Evolutionary conservation across 2,113 vertebrate genomes (phyloP), one percentile per base, ranked within the genome.

Genomic region (Amazona vittata): DNA sequence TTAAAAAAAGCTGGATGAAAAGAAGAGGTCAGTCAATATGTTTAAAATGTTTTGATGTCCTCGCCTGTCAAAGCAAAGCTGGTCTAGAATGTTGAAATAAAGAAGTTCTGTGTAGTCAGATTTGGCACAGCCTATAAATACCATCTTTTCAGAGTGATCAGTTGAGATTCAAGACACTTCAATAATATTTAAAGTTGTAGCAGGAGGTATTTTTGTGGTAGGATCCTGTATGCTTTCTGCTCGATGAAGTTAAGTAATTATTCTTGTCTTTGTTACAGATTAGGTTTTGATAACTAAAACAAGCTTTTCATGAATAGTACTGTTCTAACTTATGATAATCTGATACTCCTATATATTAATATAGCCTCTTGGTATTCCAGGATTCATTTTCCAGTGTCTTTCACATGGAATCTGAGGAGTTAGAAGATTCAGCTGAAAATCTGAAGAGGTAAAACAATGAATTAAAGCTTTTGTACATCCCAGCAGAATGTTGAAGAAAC

Each of bases 351-450:
- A 19, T 46, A 15, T 55, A 65, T 93, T 93, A 53, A 91, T 89
- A 62, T 81, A 88, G 44, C 35, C 29, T 96, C 20, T 43, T 8
- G 83, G 11, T 94, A n/a, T 98, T 98, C 52, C 97, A 99, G 99
- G 99, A 99, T 96, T 99, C 99, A 43, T 99, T 99, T 98, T 99
- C 99, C 93, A 99, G 99, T 62, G 99, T 99, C 84, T 99, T 99
- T 97, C 99, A 99, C 96, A 99, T 99, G 99, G 99, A 99, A 90
- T 98, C 98, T 68, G 98, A 99, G 64, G 99, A 99, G 89, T 96
- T 99, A 46, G 95, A 97, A 55, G 98, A 98, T 77, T 94, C 98
- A 57, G 71, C 98, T 29, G 98, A 98, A 55, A 83, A 95, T 43
- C 82, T 98, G 73, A 98, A 98, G 96, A 99, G 99, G 99, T 99